phyloP scores from a whole-genome alignment of 2,888 invertebrate species.

The Steinernema scapterisci region DNA sequence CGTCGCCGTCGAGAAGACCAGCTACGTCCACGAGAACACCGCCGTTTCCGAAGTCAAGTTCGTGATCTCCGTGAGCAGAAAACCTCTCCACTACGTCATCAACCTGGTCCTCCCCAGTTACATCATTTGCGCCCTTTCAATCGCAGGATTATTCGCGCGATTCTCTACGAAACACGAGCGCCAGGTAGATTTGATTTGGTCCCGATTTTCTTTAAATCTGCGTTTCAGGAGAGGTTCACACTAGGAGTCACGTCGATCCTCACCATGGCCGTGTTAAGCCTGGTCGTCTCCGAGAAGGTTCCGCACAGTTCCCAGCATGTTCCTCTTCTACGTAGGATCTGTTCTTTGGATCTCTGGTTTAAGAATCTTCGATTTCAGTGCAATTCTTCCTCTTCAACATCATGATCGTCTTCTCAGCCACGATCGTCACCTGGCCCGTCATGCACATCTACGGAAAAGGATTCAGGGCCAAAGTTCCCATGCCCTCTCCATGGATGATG shows the following conservation, averaged over 20 bases:
- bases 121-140: conserved; percentile 57
- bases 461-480: neutral
- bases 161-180: conserved; percentile 58
- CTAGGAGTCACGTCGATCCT: conserved; percentile 62
- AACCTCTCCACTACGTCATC: conserved; percentile 58
- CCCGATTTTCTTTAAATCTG: neutral
- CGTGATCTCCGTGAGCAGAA: conserved; percentile 50
- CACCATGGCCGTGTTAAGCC: conserved; percentile 57
- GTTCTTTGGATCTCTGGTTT: too few relatives aligned
- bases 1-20: conserved; percentile 45
- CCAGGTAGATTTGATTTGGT: conserved; percentile 42
- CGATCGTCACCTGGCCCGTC: conserved; percentile 54
- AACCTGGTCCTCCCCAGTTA: conserved; percentile 56
- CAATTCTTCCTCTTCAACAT: conserved; percentile 59
- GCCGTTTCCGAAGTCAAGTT: conserved; percentile 52
- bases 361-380: conserved; percentile 52
- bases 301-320: conserved; percentile 59
- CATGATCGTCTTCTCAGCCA: conserved; percentile 55
- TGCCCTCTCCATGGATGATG: conserved; percentile 9
- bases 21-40: conserved; percentile 53
- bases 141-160: conserved; percentile 58
- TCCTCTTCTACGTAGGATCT: conserved; percentile 50
- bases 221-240: conserved; percentile 55
- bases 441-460: conserved; percentile 49
- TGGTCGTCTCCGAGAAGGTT: conserved; percentile 61